phyloP scores from a whole-genome alignment of 2,888 invertebrate genomes.

The Eristalis pertinax region DNA sequence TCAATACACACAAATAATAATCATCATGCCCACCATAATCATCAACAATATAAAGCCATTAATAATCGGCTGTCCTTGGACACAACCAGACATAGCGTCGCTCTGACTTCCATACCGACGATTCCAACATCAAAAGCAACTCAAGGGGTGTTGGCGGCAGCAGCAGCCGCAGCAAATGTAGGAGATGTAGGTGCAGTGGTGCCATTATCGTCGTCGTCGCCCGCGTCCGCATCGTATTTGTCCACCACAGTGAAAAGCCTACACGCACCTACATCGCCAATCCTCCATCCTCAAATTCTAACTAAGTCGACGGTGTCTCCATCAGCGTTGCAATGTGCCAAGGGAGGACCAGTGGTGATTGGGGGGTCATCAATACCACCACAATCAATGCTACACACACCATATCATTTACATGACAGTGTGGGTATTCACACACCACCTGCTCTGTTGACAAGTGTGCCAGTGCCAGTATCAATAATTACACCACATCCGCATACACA shows the following conservation, averaged over 20 bases:
- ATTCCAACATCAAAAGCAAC: slow-evolving; percentile 73
- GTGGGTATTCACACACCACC: slow-evolving; percentile 73
- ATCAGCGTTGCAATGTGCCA: slow-evolving; percentile 32
- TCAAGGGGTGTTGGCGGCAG: slow-evolving; percentile 75
- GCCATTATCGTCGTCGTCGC: slow-evolving; percentile 73
- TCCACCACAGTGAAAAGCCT: slow-evolving; percentile 68
- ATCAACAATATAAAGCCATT: slow-evolving; percentile 71
- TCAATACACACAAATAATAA: slow-evolving; percentile 71
- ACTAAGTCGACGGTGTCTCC: slow-evolving; percentile 50
- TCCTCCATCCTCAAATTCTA: slow-evolving; percentile 66
- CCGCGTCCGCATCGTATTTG: slow-evolving; percentile 73
- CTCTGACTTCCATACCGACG: slow-evolving; percentile 70
- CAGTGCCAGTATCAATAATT: slow-evolving; percentile 77
- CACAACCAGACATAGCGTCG: slow-evolving; percentile 76
- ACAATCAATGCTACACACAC: slow-evolving; percentile 70
- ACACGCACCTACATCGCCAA: slow-evolving; percentile 68
- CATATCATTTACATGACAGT: slow-evolving; percentile 53
- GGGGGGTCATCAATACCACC: slow-evolving; percentile 72
- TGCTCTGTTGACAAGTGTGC: slow-evolving; percentile 75
- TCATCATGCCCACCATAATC: slow-evolving; percentile 52
- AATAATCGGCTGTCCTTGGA: slow-evolving; percentile 76
- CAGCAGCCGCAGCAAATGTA: slow-evolving; percentile 71
- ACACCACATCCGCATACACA: slow-evolving; percentile 74
- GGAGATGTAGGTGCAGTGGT: slow-evolving; percentile 73
- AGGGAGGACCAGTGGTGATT: slow-evolving; percentile 50